Conservation (phyloP, 2,797 vertebrate genomes). For the Onychomys arenicola region DNA sequence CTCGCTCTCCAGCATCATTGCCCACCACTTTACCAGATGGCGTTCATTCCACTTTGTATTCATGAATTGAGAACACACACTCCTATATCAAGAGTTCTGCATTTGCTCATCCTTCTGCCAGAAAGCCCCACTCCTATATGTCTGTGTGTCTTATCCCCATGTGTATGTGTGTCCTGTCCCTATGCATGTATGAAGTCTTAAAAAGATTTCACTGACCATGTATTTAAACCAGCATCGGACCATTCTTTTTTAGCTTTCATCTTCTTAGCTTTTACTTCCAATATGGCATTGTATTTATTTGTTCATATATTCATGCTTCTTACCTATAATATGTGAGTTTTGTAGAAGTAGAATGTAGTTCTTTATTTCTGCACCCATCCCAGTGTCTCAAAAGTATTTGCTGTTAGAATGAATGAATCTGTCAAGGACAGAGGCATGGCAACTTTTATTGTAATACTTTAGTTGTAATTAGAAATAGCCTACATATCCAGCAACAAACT, state of each 20-base stretch:
- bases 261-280: not conserved
- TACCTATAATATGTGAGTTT: not conserved
- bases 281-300: not conserved
- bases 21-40: not conserved
- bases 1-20: not conserved
- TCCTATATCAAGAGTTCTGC: not conserved
- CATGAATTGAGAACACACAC: not conserved
- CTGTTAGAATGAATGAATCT: not conserved
- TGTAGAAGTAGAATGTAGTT: not conserved
- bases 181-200: not conserved
- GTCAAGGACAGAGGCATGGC: not conserved
- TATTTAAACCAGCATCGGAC: not conserved
- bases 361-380: not conserved
- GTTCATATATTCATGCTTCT: not conserved
- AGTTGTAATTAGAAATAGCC: conserved; percentile 14
- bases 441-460: not conserved
- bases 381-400: not conserved
- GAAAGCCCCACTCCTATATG: fast-evolving
- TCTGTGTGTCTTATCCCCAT: not conserved
- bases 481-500: not conserved
- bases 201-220: not conserved
- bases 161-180: not conserved
- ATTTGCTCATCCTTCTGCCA: not conserved
- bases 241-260: not conserved
- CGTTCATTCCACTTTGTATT: not conserved